A percentile compares a stretch with the other conserved stretches of the same genome.
These are phyloP conservation scores for Onthophagus taurus DNA, from an alignment of 1,140 invertebrate species.

Conservation along the genomic window DNA sequence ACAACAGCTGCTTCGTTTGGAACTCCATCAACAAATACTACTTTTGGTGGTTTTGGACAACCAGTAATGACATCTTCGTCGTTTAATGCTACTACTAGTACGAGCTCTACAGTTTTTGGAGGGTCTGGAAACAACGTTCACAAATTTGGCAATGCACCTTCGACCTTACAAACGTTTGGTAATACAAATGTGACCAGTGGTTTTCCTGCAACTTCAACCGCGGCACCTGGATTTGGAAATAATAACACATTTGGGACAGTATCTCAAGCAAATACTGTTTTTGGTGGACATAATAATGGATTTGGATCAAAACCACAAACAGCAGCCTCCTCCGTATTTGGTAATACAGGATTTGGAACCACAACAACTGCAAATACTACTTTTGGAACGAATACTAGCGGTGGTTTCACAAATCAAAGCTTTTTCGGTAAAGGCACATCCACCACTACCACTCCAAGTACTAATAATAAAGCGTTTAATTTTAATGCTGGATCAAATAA, in stretches of 20 bases:
- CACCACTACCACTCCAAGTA: too few relatives aligned
- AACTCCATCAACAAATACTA: not conserved
- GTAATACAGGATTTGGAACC: not conserved
- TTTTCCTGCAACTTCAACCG: not conserved
- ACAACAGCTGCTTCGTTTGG: not conserved
- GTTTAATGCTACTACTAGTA: not conserved
- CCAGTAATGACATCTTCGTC: not conserved
- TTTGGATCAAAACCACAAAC: not conserved
- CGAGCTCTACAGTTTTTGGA: not conserved
- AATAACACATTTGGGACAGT: not conserved
- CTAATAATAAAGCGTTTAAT: too few relatives aligned
- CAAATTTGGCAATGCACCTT: not conserved
- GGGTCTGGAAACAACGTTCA: not conserved
- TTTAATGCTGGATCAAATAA: too few relatives aligned
- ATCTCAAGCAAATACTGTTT: not conserved
- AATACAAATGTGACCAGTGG: too few relatives aligned
- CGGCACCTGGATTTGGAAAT: not conserved
- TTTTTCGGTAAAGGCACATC: too few relatives aligned
- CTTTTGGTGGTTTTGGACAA: not conserved
- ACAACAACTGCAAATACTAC: not conserved
- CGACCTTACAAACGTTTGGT: too few relatives aligned
- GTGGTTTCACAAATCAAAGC: too few relatives aligned
- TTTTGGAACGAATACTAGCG: slow-evolving; percentile 1
- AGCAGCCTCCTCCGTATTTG: not conserved
- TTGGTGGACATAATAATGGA: not conserved